These are phyloP conservation scores for Pipistrellus kuhlii DNA, from an alignment of 2,797 vertebrate genomes.

Conservation along the genomic window DNA sequence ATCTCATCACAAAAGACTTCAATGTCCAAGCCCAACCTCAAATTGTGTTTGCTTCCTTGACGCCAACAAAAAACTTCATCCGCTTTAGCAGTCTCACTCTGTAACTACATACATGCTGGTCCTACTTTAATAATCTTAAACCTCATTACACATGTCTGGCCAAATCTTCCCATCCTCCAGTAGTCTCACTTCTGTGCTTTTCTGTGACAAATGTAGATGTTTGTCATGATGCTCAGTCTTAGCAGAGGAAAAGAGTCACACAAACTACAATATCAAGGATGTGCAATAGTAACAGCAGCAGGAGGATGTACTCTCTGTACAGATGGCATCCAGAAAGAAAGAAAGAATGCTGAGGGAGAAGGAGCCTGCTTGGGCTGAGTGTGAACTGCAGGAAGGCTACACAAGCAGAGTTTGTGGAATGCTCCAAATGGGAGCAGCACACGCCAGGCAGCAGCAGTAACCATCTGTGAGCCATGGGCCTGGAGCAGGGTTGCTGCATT, in stretches of 20 bases:
- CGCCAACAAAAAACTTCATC: neutral
- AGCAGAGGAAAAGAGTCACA: neutral
- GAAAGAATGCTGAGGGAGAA: neutral
- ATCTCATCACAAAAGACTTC: neutral
- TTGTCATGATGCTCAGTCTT: neutral
- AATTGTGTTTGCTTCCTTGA: neutral
- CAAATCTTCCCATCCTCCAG: neutral
- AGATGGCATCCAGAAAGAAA: neutral
- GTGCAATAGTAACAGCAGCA: neutral
- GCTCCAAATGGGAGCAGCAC: neutral
- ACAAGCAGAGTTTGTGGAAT: neutral
- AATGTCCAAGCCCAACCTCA: neutral
- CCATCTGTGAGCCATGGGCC: rapidly evolving
- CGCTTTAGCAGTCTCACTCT: neutral
- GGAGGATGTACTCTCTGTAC: neutral
- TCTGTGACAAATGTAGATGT: neutral
- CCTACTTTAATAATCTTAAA: neutral
- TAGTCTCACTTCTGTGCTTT: neutral
- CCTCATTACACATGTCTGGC: neutral
- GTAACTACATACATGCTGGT: neutral
- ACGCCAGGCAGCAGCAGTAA: neutral
- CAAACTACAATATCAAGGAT: neutral
- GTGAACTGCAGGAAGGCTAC: neutral
- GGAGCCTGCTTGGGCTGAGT: neutral
- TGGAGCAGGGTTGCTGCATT: neutral